Percentiles rank a stretch among this genome's conserved stretches.
phyloP scores from a whole-genome alignment of 1,140 invertebrate species.

The Himalopsyche phryganea region DNA sequence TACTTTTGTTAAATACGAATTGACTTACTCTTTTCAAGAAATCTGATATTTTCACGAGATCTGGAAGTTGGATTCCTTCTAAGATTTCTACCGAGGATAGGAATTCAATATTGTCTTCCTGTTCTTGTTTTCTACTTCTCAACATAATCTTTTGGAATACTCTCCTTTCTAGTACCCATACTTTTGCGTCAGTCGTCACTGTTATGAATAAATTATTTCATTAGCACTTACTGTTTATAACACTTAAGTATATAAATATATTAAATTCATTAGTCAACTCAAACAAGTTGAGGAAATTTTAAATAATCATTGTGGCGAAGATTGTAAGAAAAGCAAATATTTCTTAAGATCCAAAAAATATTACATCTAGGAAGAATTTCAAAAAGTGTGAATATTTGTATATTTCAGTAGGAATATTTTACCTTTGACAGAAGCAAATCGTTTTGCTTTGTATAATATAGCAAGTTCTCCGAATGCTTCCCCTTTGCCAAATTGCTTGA shows the following conservation, averaged over 20 bases:
- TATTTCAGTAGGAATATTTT: too few species aligned
- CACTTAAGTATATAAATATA: too few species aligned
- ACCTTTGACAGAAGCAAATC: slow-evolving; percentile 82
- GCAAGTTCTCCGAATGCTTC: slow-evolving; percentile 93
- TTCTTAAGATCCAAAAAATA: too few species aligned
- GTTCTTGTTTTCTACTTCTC: slow-evolving; percentile 69
- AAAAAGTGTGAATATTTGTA: too few species aligned
- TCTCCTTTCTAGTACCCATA: slow-evolving; percentile 83
- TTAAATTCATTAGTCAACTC: too few species aligned
- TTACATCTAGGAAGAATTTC: too few species aligned
- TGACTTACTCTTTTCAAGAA: slow-evolving; percentile 76
- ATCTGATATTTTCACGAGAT: slow-evolving; percentile 83
- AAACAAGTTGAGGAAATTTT: background rate
- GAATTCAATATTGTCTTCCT: slow-evolving; percentile 81
- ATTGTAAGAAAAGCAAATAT: too few species aligned
- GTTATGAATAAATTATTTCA: slow-evolving; percentile 32
- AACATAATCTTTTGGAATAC: slow-evolving; percentile 90
- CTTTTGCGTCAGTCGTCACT: slow-evolving; percentile 77
- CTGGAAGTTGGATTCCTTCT: slow-evolving; percentile 74
- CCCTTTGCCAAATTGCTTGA: slow-evolving; percentile 77
- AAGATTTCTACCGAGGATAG: slow-evolving; percentile 82
- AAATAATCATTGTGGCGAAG: background rate
- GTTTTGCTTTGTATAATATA: slow-evolving; percentile 87
- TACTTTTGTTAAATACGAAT: too few species aligned
- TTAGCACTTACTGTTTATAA: too few species aligned